Evolutionary conservation across 2,888 invertebrate species (phyloP).

Genomic region (Venusia cambrica): DNA sequence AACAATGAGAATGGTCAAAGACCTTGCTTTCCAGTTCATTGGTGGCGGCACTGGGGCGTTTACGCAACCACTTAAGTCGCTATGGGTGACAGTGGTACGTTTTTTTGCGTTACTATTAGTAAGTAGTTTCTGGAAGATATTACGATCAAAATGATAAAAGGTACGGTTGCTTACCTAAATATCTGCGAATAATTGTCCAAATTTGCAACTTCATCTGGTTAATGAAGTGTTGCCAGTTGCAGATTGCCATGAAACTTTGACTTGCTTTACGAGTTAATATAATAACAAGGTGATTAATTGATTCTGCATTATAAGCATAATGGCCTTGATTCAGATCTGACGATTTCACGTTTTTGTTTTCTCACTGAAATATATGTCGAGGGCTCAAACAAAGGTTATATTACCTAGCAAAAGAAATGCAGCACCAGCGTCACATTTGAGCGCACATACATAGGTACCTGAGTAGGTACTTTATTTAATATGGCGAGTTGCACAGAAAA

Average conservation of each 20-base stretch:
- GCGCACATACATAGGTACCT: slow-evolving; percentile 11
- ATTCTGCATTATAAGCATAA: slow-evolving; percentile 54
- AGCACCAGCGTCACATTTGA: slow-evolving; percentile 33
- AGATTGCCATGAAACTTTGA: slow-evolving; percentile 23
- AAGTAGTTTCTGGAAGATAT: too few species aligned
- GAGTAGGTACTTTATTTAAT: too few species aligned
- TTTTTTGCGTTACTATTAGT: too few species aligned
- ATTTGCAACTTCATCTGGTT: neutral
- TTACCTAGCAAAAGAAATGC: slow-evolving; percentile 46
- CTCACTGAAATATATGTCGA: slow-evolving; percentile 77
- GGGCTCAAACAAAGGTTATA: slow-evolving; percentile 73
- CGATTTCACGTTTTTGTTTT: slow-evolving; percentile 79
- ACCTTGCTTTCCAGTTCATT: slow-evolving; percentile 80
- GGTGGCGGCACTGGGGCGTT: slow-evolving; percentile 67
- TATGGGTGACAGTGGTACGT: slow-evolving; percentile 58
- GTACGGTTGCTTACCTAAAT: too few species aligned
- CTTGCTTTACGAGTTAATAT: slow-evolving; percentile 43
- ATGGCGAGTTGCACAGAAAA: too few species aligned
- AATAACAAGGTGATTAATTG: slow-evolving; percentile 53
- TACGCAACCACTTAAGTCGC: slow-evolving; percentile 57
- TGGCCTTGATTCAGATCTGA: slow-evolving; percentile 65
- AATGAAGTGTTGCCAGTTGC: slow-evolving; percentile 1
- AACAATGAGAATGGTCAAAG: slow-evolving; percentile 70
- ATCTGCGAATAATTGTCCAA: too few species aligned
- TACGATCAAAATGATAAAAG: too few species aligned